phyloP scores from a whole-genome alignment of 2,797 vertebrate species.

The Amblyraja radiata region DNA sequence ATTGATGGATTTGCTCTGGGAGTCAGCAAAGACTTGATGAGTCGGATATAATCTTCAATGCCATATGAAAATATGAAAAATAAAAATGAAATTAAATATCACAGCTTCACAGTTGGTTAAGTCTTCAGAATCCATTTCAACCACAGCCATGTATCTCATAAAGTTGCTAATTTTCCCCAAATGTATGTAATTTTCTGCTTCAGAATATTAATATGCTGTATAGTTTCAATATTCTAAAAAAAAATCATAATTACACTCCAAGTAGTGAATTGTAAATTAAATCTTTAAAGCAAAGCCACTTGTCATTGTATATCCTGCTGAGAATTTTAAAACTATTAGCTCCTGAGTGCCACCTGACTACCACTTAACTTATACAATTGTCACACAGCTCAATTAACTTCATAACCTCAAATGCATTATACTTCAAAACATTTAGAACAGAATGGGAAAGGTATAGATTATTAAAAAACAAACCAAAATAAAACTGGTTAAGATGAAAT shows the following conservation, averaged over 20 bases:
- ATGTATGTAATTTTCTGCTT: neutral
- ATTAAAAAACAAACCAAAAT: neutral
- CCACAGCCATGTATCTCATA: neutral
- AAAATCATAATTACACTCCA: neutral
- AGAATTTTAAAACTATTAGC: neutral
- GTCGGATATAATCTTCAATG: too few relatives aligned
- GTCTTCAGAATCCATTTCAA: neutral
- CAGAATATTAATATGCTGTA: neutral
- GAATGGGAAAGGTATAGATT: neutral
- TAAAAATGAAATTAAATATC: too few relatives aligned
- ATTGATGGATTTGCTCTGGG: too few relatives aligned
- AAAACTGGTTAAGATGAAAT: neutral
- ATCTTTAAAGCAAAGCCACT: neutral
- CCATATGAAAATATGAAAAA: too few relatives aligned
- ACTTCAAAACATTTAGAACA: neutral
- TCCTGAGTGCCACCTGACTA: neutral
- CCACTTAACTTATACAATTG: neutral
- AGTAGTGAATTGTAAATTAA: neutral
- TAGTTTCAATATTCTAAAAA: neutral
- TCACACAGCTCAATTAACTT: neutral
- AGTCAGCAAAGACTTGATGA: too few relatives aligned
- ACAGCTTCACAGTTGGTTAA: neutral
- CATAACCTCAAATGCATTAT: neutral
- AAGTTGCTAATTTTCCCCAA: neutral
- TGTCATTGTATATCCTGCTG: neutral